Percentiles rank a stretch among this genome's conserved stretches.
Conservation (phyloP, 2,113 vertebrate genomes). For the Silurus asotus region DNA sequence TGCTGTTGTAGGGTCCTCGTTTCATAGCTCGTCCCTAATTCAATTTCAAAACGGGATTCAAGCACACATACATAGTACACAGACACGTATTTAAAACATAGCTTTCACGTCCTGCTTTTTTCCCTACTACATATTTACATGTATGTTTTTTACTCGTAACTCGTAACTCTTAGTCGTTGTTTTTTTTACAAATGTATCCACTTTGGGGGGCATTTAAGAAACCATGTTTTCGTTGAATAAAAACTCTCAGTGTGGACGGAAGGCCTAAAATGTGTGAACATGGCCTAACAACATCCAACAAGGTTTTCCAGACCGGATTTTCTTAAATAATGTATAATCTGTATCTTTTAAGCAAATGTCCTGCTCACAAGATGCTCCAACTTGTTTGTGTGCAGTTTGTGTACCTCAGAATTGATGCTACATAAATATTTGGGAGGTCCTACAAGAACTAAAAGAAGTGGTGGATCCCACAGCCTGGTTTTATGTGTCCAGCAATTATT, state of each 20-base stretch:
- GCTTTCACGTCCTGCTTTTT: background rate
- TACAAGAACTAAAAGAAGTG: background rate
- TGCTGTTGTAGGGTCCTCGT: background rate
- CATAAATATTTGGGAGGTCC: background rate
- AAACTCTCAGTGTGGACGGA: too few species aligned
- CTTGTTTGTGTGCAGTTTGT: background rate
- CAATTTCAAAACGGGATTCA: background rate
- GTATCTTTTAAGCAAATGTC: background rate
- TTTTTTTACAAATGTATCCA: too few species aligned
- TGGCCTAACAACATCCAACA: background rate
- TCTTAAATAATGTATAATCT: background rate
- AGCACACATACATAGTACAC: background rate
- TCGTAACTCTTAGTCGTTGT: too few species aligned
- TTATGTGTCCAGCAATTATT: background rate
- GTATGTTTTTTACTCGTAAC: too few species aligned
- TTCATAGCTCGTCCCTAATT: slow-evolving; percentile 8
- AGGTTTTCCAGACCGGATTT: background rate
- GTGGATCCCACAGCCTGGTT: background rate
- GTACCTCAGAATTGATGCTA: background rate
- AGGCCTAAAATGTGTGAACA: too few species aligned
- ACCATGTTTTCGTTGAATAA: too few species aligned
- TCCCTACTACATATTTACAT: background rate
- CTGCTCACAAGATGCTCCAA: background rate
- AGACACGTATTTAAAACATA: background rate
- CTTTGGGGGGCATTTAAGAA: too few species aligned